Conservation (phyloP, 2,888 invertebrate genomes). For the Pristionchus fissidentatus region DNA sequence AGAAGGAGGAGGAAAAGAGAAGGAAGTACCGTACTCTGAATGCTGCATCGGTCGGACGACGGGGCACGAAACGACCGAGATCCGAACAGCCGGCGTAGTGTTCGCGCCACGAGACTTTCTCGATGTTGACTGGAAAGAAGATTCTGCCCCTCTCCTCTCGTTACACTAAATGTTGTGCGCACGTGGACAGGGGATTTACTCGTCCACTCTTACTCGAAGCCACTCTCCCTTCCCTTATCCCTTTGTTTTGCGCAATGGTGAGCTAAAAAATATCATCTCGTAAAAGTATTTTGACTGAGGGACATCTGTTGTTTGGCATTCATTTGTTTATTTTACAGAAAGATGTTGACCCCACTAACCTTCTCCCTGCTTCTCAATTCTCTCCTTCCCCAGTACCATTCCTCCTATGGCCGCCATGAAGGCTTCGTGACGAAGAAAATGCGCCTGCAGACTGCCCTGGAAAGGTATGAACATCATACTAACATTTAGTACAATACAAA, state of each 20-base stretch:
- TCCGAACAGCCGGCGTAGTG: constrained; percentile 83
- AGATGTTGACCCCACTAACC: background rate
- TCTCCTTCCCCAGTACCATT: constrained; percentile 79
- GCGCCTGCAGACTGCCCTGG: constrained; percentile 80
- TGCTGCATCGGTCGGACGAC: constrained; percentile 55
- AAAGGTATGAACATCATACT: background rate
- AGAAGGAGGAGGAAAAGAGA: background rate
- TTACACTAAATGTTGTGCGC: too few relatives aligned
- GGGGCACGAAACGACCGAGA: constrained; percentile 77
- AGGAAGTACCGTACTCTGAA: constrained; percentile 51
- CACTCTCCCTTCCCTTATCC: too few relatives aligned
- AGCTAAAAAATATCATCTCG: too few relatives aligned
- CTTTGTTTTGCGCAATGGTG: too few relatives aligned
- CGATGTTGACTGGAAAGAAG: constrained; percentile 75
- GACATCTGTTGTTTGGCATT: too few relatives aligned
- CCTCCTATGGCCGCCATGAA: constrained; percentile 84
- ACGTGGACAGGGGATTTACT: too few relatives aligned
- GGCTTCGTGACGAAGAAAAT: constrained; percentile 84
- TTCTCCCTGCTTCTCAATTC: background rate
- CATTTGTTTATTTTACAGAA: too few relatives aligned
- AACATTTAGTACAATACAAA: background rate
- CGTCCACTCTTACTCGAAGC: too few relatives aligned
- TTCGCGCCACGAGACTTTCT: constrained; percentile 81
- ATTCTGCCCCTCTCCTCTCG: too few relatives aligned
- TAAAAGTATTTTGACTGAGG: too few relatives aligned